Evolutionary conservation across 2,888 invertebrate species (phyloP), one percentile per base, ranked within the genome.

Genomic region (Zele albiditarsus): DNA sequence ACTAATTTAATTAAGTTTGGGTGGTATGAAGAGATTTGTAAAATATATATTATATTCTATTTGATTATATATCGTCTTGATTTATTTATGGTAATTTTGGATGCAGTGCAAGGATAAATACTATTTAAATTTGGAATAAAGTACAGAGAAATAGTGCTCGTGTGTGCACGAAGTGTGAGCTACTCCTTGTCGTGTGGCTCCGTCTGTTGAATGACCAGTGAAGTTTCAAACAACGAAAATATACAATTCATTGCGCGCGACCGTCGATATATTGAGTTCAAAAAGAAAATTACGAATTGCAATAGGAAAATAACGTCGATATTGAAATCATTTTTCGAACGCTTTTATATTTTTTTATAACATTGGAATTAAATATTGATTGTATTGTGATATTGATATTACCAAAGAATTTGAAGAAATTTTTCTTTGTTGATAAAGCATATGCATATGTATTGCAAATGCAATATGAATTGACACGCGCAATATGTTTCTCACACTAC

Each of bases 401-500:
- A 16, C 14, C 6, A 46, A 3, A 3, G 16, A 46, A 5, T 46
- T 3, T n/a, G 3, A n/a, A 5, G 4, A 46, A 46, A 46, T 6
- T 16, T 46, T 16, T 46, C 16, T n/a, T 46, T 38, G 12, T 38
- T 38, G 10, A 38, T 38, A 38, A 38, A 38, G 8, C 10, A 10
- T 53, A 53, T 53, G 20, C 8, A 53, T n/a, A 8, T 0, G 23
- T 8, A 20, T 6, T 6, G 3, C n/a, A 46, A 5, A 6, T 53
- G 53, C 20, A 20, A 53, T 2, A 10, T 20, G 53, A 53, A 53
- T 53, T n/a, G 53, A 53, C 53, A 20, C 53, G 53, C 6, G 20
- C 53, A 23, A 53, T 53, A 53, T 53, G n/a, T 53, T 53, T 53
- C 53, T 53, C 53, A 53, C 53, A 53, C 53, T 53, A 20, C 20